Evolutionary conservation across 2,797 vertebrate genomes (phyloP), one percentile per base, ranked within the genome.

Genomic region (Macroramphosus scolopax): DNA sequence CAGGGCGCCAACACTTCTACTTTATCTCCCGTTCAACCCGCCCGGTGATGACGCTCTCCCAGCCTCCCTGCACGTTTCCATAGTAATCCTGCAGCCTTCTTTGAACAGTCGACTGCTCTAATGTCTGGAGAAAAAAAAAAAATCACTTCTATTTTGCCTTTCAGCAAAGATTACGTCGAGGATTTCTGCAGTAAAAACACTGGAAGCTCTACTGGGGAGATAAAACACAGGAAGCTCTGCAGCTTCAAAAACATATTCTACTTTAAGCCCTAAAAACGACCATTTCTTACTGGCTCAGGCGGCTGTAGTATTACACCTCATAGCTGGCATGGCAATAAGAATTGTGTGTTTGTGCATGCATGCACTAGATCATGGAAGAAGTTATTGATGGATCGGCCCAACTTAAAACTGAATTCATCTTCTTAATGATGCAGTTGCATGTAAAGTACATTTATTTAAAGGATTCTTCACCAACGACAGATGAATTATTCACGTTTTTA

Each of bases 11-110:
- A 39, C 51, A 51, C 63, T 51, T 43, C 31, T 52, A 10, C 68
- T 75, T 65, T 38, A 51, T 62, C 50, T 8, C 38, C 39, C 17
- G 42, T 30, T 67, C 49, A 51, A 41, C 53, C 42, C 31, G 44
- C 17, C 36, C 33, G 34, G n/a, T 5, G 48, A 55, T 51, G 50
- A 58, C 1, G 17, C 57, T 63, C 16, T 58, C 42, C 25, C 52
- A 51, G n/a, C n/a, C n/a, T 60, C 30, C 48, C 20, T 25, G 47
- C 30, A 54, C 12, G n/a, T 70, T 63, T 58, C 69, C 44, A 40
- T 68, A 50, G 57, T 55, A 51, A 65, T 73, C 54, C 62, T 51
- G 43, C 52, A 71, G 63, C 17, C 34, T 39, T n/a, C n/a, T n/a
- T 47, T 39, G 61, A 28, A 3, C 48, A 40, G 39, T 44, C 53